These are phyloP conservation scores for Acanthurus tractus DNA, from an alignment of 2,797 vertebrate genomes.

Conservation along the genomic window DNA sequence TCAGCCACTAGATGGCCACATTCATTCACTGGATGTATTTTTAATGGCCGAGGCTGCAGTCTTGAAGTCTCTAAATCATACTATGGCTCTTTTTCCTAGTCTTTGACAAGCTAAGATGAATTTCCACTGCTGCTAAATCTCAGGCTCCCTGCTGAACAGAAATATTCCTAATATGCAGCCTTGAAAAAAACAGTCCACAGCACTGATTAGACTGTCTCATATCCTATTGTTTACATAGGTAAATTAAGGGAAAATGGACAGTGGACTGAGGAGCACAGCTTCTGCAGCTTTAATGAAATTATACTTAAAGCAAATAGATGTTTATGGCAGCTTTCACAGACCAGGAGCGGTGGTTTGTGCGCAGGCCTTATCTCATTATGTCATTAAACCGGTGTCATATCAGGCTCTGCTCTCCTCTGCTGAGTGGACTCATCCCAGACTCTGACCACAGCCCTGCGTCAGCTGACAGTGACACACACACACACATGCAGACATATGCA, in stretches of 20 bases:
- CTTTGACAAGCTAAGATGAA: conserved; percentile 12
- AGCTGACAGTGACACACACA: conserved; percentile 66
- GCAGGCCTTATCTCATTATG: conserved; percentile 75
- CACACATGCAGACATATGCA: conserved; percentile 32
- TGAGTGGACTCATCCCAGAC: conserved; percentile 70
- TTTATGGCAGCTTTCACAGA: conserved; percentile 30
- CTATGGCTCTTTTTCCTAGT: background rate
- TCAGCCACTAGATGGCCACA: conserved; percentile 68
- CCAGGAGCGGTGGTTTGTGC: conserved; percentile 37
- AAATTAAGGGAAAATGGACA: background rate
- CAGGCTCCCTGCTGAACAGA: background rate
- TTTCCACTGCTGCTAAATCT: background rate
- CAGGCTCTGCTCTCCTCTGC: conserved; percentile 62
- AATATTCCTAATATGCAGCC: background rate
- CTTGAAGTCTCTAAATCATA: background rate
- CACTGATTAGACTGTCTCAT: background rate
- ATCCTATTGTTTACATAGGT: background rate
- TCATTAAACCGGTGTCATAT: conserved; percentile 75
- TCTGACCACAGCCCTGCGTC: conserved; percentile 62
- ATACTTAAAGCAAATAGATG: conserved; percentile 20
- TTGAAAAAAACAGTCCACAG: background rate
- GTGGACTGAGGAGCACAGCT: background rate
- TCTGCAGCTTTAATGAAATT: conserved; percentile 20
- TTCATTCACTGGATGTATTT: conserved; percentile 31
- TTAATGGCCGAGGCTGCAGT: background rate